phyloP scores from a whole-genome alignment of 2,113 vertebrate species.

The Perccottus glenii region DNA sequence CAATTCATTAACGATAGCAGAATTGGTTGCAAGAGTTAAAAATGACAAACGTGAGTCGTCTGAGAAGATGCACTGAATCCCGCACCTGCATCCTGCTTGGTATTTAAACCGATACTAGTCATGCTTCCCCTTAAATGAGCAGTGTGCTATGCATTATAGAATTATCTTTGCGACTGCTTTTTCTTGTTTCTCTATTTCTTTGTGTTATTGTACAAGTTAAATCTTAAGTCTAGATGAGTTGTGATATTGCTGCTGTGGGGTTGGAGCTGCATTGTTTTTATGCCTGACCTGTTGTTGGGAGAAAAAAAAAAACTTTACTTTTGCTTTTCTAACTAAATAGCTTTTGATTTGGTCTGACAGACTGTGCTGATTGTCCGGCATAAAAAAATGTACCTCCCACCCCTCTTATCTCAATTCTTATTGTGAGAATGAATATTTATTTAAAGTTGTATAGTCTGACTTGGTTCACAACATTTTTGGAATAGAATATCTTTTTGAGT shows the following conservation, averaged over 20 bases:
- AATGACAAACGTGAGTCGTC: conserved; percentile 77
- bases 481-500: conserved; percentile 94
- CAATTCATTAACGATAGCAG: conserved; percentile 84
- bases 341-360: conserved; percentile 41
- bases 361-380: conserved; percentile 69
- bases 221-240: conserved; percentile 87
- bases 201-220: conserved; percentile 83
- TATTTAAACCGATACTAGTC: conserved; percentile 87
- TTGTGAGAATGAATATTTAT: conserved; percentile 95
- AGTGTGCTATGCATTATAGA: conserved; percentile 96
- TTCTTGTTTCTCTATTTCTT: conserved; percentile 75
- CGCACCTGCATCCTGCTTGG: conserved; percentile 89
- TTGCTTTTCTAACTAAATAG: conserved; percentile 38
- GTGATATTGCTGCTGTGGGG: conserved; percentile 90
- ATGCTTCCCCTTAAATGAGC: conserved; percentile 92
- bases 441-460: conserved; percentile 97
- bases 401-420: conserved; percentile 89
- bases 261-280: conserved; percentile 77
- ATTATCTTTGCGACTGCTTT: conserved; percentile 88
- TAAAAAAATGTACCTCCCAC: conserved; percentile 85
- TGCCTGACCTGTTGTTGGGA: conserved; percentile 82
- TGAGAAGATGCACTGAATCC: conserved; percentile 88
- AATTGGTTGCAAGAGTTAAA: conserved; percentile 85
- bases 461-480: conserved; percentile 90
- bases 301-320: conserved; percentile 47